These are phyloP conservation scores for Coracias cyanogaster DNA, from an alignment of 2,797 vertebrate species.

Conservation along the genomic window DNA sequence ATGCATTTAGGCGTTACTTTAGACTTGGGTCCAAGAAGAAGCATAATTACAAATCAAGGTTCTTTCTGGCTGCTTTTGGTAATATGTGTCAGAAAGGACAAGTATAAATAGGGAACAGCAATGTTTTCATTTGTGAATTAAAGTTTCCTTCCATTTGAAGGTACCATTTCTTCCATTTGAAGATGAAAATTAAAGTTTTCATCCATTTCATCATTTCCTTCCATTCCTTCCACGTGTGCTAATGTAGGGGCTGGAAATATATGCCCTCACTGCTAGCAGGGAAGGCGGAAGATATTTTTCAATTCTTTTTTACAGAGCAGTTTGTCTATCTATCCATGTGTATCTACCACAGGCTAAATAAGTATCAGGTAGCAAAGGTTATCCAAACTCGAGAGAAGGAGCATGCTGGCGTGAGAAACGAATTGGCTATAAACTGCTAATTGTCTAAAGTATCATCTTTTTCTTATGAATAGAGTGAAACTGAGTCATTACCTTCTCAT, in stretches of 20 bases:
- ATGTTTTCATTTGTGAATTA: background rate
- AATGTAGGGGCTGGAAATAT: background rate
- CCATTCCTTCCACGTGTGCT: background rate
- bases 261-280: background rate
- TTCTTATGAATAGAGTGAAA: slow-evolving; percentile 16
- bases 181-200: background rate
- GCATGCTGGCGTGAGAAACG: background rate
- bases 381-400: background rate
- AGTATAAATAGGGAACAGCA: background rate
- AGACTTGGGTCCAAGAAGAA: background rate
- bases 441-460: slow-evolving; percentile 1
- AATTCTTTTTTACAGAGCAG: background rate
- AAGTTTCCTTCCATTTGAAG: background rate
- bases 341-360: background rate
- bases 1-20: background rate
- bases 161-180: background rate
- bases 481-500: slow-evolving; percentile 14
- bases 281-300: background rate
- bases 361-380: background rate
- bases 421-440: slow-evolving; percentile 2
- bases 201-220: background rate
- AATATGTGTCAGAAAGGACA: background rate
- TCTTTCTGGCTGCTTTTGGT: background rate
- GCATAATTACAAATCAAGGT: background rate
- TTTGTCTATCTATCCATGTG: background rate